Evolutionary conservation across 2,888 invertebrate species (phyloP).

Genomic region (Abscondita cerata): DNA sequence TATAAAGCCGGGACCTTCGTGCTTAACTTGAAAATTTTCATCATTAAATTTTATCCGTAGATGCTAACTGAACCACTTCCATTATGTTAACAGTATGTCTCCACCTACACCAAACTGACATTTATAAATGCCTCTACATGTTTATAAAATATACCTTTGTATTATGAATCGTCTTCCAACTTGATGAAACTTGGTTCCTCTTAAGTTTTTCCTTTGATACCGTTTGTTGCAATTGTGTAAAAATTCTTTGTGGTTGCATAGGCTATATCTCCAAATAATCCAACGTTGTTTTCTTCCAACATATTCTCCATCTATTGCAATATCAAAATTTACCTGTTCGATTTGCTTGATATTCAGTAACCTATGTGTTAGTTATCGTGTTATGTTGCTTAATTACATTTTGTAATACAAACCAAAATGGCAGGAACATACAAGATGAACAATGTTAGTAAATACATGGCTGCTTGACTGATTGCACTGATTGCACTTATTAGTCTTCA

Average conservation of each 20-base stretch:
- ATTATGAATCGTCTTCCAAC: constrained; percentile 91
- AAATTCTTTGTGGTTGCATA: constrained; percentile 91
- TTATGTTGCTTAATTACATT: no score
- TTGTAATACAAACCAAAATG: no score
- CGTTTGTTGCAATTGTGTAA: constrained; percentile 76
- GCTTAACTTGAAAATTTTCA: constrained; percentile 83
- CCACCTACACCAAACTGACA: constrained; percentile 66
- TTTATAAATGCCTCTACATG: background rate
- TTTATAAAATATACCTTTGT: constrained; percentile 70
- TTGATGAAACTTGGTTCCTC: constrained; percentile 83
- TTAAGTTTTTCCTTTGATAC: constrained; percentile 79
- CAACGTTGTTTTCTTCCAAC: constrained; percentile 82
- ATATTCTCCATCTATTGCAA: constrained; percentile 74
- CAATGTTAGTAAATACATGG: no score
- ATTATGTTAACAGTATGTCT: constrained; percentile 80
- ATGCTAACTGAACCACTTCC: constrained; percentile 87
- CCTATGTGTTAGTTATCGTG: constrained; percentile 54
- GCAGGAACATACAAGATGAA: no score
- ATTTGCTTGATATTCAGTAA: constrained; percentile 71
- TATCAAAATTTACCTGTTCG: constrained; percentile 84
- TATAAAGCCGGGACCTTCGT: constrained; percentile 82
- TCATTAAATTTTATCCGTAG: constrained; percentile 86
- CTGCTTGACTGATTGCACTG: no score
- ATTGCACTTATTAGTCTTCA: no score
- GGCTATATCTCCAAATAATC: constrained; percentile 86